phyloP scores from a whole-genome alignment of 2,888 invertebrate genomes.

The Papilio gigon region DNA sequence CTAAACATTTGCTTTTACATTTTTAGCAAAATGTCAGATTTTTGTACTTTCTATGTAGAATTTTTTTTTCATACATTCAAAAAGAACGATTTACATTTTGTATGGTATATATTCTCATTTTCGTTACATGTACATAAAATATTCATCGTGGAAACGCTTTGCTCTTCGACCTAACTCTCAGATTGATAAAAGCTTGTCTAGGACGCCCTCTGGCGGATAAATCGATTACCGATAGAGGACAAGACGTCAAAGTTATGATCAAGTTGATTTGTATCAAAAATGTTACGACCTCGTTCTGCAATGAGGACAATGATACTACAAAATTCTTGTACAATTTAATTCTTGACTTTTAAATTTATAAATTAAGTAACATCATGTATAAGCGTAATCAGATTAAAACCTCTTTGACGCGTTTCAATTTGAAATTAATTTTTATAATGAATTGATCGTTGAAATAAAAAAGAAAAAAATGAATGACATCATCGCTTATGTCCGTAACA shows the following conservation, averaged over 20 bases:
- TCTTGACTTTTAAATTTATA: background rate
- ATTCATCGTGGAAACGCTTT: background rate
- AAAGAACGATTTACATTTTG: background rate
- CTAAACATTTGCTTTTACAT: no score
- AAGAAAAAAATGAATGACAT: no score
- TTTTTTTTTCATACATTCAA: background rate
- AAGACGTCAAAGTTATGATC: background rate
- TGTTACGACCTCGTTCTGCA: background rate
- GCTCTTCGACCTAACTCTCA: background rate
- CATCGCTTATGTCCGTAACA: no score
- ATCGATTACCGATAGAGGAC: constrained; percentile 9
- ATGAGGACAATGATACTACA: background rate
- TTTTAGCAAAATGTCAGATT: background rate
- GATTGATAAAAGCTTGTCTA: constrained; percentile 7
- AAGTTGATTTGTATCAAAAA: background rate
- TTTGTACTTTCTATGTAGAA: background rate
- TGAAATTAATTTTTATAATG: background rate
- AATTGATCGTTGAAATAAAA: no score
- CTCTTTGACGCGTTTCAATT: background rate
- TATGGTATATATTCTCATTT: background rate
- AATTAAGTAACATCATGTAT: no score
- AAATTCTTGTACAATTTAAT: background rate
- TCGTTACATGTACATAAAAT: constrained; percentile 2
- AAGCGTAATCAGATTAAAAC: background rate
- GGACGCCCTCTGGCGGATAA: constrained; percentile 4